Percentiles rank a stretch among this genome's conserved stretches.
phyloP scores from a whole-genome alignment of 2,888 invertebrate species.

The Chesias legatella region DNA sequence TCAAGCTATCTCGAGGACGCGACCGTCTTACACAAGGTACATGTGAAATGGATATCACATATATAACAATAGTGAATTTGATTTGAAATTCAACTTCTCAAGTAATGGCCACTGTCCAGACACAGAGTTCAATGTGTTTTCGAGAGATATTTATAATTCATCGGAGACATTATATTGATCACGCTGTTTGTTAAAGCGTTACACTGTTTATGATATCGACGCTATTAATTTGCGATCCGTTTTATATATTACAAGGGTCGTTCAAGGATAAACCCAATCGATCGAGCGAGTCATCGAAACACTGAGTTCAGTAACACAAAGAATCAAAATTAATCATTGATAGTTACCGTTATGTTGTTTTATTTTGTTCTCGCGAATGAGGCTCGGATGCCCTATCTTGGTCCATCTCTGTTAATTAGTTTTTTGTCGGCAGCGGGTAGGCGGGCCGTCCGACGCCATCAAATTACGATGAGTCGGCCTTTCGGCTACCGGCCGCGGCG shows the following conservation, averaged over 20 bases:
- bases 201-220: constrained; percentile 5
- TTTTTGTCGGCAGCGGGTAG: constrained; percentile 70
- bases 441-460: constrained; percentile 76
- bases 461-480: constrained; percentile 80
- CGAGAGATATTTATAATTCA: no score
- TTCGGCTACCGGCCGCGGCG: constrained; percentile 73
- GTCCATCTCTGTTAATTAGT: constrained; percentile 77
- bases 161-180: constrained; percentile 2
- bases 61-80: constrained; percentile 7
- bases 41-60: constrained; percentile 11
- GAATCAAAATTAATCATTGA: constrained; percentile 44
- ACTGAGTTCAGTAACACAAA: constrained; percentile 32
- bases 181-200: constrained; percentile 2
- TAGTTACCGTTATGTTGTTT: constrained; percentile 48
- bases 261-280: constrained; percentile 18
- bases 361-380: constrained; percentile 61
- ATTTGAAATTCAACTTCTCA: no score
- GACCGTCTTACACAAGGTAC: constrained; percentile 32
- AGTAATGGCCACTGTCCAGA: no score
- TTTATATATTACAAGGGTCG: constrained; percentile 12
- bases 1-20: constrained; percentile 44
- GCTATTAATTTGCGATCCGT: constrained; percentile 10
- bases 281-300: constrained; percentile 30
- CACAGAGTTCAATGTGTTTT: no score
- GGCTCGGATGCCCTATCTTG: constrained; percentile 50